Percentiles rank a stretch among this genome's conserved stretches.
Evolutionary conservation across 2,797 vertebrate genomes (phyloP).

Genomic region (Microctenopoma lineatum): DNA sequence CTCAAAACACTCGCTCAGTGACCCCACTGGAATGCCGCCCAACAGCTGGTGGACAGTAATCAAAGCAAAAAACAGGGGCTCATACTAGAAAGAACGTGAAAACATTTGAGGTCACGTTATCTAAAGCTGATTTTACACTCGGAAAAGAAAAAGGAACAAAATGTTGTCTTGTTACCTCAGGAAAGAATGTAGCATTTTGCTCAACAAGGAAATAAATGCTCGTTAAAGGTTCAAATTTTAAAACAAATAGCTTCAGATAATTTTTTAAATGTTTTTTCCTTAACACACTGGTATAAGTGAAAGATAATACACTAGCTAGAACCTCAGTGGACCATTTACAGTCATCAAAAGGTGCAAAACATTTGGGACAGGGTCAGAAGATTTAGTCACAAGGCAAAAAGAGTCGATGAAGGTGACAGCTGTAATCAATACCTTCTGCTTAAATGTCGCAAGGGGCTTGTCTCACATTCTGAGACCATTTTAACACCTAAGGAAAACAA

Average conservation of each 20-base stretch:
- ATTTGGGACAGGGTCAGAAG: constrained; percentile 49
- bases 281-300: neutral
- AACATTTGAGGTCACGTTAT: constrained; percentile 6
- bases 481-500: constrained; percentile 85
- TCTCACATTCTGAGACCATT: constrained; percentile 81
- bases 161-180: constrained; percentile 4
- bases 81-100: constrained; percentile 29
- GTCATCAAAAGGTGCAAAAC: constrained; percentile 39
- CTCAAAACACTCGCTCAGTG: constrained; percentile 41
- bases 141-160: neutral
- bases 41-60: constrained; percentile 70
- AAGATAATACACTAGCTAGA: constrained; percentile 18
- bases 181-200: neutral
- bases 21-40: constrained; percentile 70
- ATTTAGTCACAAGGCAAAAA: constrained; percentile 64
- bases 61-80: constrained; percentile 40
- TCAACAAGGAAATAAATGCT: neutral
- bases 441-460: constrained; percentile 81
- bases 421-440: constrained; percentile 79
- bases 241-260: too few species aligned
- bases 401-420: constrained; percentile 41
- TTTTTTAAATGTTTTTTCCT: too few species aligned
- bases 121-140: constrained; percentile 7
- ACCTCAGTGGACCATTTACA: constrained; percentile 11
- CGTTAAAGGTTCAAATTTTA: too few species aligned